Base-by-base conservation (phyloP, 2,888 invertebrate species). In the Lasioglossum leucozonium region DNA sequence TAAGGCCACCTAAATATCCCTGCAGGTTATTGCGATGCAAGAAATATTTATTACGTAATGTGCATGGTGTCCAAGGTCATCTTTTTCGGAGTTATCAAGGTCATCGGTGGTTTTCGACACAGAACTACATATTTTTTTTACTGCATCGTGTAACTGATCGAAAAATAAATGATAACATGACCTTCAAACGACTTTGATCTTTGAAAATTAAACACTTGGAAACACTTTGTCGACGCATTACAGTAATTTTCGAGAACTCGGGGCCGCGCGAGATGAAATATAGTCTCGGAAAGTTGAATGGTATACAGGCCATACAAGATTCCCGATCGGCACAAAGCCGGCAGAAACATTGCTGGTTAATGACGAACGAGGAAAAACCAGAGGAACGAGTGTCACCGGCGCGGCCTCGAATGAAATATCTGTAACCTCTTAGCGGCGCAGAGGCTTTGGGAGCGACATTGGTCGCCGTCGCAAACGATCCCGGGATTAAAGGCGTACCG, bases 401-500 rank as follows among this genome's bases (percentile, higher is more conserved):
- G 47, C 51, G 47, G 71, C 30, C 74, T 71, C 47, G 40, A 78
- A 67, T 69, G 78, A 82, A 82, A 85, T 77, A 85, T 82, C 77
- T 85, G 79, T 69, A 82, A 82, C 79, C 82, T 67, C 67, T 72
- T 82, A 79, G 67, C 74, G 79, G 85, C 77, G 75, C 78, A 67
- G 78, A 81, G 77, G 73, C 80, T 62, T 62, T 62, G 30, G 62
- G 62, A 62, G 62, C 30, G 62, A 62, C 62, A 16, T 30, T 10
- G 22, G 34, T 6, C 65, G 34, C 22, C 34, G 34, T 26, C 74
- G 79, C 76, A 84, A 84, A 76, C 72, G 75, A 84, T 80, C 65
- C 30, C 77, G 30, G 88, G 86, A 88, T 88, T 88, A 88, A 88
- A 88, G 86, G 79, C 77, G 77, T 74, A 73, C 78, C 73, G 77